These are phyloP conservation scores for Tetramorium simillimum DNA, from an alignment of 1,140 invertebrate species.

Conservation along the genomic window DNA sequence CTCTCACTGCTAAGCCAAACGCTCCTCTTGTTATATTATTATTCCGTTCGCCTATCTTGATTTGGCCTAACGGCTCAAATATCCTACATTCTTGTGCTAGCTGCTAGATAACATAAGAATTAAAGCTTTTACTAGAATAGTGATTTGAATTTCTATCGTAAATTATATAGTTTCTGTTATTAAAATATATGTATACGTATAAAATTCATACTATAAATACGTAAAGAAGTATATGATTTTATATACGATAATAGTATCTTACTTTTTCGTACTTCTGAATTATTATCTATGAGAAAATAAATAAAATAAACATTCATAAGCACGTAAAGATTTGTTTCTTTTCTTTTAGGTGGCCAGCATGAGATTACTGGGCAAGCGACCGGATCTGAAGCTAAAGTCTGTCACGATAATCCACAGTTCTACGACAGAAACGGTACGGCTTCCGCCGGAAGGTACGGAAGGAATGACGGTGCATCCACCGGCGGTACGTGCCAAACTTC, in stretches of 20 bases:
- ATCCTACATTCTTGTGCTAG: too few species aligned
- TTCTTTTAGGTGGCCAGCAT: constrained; percentile 90
- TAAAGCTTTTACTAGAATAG: neutral
- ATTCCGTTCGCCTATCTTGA: too few species aligned
- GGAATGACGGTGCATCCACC: constrained; percentile 87
- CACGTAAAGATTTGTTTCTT: neutral
- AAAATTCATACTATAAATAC: neutral
- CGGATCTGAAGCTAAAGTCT: constrained; percentile 92
- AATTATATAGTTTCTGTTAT: constrained; percentile 10
- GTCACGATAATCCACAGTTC: constrained; percentile 95
- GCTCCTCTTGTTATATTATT: too few species aligned
- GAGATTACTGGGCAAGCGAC: constrained; percentile 91
- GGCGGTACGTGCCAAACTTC: constrained; percentile 86
- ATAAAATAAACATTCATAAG: neutral
- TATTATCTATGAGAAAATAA: neutral
- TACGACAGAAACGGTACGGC: constrained; percentile 92
- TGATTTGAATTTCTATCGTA: neutral
- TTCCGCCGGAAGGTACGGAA: constrained; percentile 90
- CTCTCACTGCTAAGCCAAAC: too few species aligned
- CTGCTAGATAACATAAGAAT: constrained; percentile 7
- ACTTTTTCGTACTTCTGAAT: constrained; percentile 3
- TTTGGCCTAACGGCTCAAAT: too few species aligned
- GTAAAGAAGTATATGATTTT: neutral
- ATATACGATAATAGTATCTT: neutral
- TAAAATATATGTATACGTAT: neutral